These are phyloP conservation scores for Enteromius thamalakanensis DNA, from an alignment of 2,797 vertebrate genomes.

Conservation along the genomic window DNA sequence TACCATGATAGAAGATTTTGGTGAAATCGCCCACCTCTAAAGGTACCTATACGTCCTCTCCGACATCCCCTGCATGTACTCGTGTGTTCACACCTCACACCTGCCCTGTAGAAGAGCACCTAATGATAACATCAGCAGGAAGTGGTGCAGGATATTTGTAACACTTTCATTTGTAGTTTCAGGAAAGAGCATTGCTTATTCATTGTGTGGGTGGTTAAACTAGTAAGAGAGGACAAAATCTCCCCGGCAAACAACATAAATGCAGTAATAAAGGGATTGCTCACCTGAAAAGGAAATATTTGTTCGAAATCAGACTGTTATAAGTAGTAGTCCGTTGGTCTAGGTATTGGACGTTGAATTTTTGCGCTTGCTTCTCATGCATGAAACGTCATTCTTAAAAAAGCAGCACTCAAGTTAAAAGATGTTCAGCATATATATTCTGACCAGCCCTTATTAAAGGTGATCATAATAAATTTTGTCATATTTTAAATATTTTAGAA, in stretches of 20 bases:
- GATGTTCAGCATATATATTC: too few relatives aligned
- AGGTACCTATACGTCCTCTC: background rate
- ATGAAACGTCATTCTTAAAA: too few relatives aligned
- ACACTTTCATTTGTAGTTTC: constrained; percentile 13
- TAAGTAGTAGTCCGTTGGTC: background rate
- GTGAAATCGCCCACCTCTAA: too few relatives aligned
- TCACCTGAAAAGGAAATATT: background rate
- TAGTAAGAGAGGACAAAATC: too few relatives aligned
- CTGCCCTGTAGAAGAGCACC: constrained; percentile 37
- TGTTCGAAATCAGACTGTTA: background rate
- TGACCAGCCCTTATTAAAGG: too few relatives aligned
- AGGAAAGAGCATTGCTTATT: background rate
- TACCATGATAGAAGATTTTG: too few relatives aligned
- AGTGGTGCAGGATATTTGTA: constrained; percentile 33
- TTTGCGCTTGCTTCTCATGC: too few relatives aligned
- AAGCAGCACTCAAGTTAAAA: too few relatives aligned
- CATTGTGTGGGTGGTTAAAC: constrained; percentile 13
- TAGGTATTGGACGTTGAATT: too few relatives aligned
- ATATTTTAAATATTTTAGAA: too few relatives aligned
- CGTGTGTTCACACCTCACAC: constrained; percentile 29
- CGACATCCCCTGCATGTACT: background rate
- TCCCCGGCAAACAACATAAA: background rate
- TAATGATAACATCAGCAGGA: constrained; percentile 46
- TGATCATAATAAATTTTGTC: too few relatives aligned
- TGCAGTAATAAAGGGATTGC: background rate